Percentiles rank a stretch among this genome's conserved stretches.
phyloP scores from a whole-genome alignment of 2,113 vertebrate species.

The Chrysochloris asiatica region DNA sequence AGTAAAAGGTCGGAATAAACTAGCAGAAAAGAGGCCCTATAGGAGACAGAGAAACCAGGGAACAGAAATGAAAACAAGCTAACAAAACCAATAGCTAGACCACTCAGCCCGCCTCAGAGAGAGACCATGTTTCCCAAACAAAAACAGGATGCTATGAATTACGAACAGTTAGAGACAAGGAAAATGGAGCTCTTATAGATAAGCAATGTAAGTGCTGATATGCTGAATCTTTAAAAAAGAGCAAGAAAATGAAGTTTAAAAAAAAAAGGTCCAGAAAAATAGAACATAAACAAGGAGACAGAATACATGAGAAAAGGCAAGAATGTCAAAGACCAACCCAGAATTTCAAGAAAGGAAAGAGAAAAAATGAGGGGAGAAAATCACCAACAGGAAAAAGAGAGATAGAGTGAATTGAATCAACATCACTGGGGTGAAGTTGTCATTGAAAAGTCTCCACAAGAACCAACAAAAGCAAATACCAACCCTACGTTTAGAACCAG shows the following conservation, averaged over 20 bases:
- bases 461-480: neutral
- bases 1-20: accelerated
- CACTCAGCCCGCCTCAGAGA: neutral
- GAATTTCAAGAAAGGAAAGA: neutral
- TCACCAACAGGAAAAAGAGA: no score
- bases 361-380: neutral
- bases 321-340: neutral
- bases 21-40: neutral
- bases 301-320: neutral
- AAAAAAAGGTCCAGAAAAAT: neutral
- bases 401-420: no score
- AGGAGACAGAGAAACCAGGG: neutral
- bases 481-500: neutral
- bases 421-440: neutral
- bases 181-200: neutral
- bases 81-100: neutral
- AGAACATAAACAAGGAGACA: neutral
- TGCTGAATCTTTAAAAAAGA: neutral
- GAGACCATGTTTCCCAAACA: neutral
- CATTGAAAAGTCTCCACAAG: neutral
- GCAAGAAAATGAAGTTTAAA: neutral
- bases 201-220: neutral
- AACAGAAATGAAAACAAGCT: no score
- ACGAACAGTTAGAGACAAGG: no score
- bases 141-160: neutral